A percentile compares a stretch with the other conserved stretches of the same genome.
These are phyloP conservation scores for Tenualosa ilisha DNA, from an alignment of 2,797 vertebrate genomes.

Conservation along the genomic window DNA sequence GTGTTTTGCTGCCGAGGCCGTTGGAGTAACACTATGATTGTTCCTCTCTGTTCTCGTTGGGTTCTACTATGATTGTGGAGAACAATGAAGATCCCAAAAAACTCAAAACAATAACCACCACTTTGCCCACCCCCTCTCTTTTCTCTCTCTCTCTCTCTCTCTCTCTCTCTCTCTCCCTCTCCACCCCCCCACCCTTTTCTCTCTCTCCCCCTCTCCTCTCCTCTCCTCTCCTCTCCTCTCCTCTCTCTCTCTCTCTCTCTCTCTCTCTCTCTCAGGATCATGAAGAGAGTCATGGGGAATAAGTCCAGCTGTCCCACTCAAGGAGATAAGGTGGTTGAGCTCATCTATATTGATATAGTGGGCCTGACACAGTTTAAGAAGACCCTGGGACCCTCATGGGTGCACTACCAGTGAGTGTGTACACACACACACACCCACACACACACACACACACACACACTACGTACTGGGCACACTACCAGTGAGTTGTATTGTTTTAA, in stretches of 20 bases:
- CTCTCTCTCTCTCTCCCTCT: neutral
- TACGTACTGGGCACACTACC: too few relatives aligned
- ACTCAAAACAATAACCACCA: too few relatives aligned
- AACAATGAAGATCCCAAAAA: too few relatives aligned
- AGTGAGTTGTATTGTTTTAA: too few relatives aligned
- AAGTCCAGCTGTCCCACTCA: constrained; percentile 96
- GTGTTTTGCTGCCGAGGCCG: too few relatives aligned
- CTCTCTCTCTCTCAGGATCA: constrained; percentile 78
- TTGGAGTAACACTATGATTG: too few relatives aligned
- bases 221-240: neutral
- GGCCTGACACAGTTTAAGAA: constrained; percentile 98
- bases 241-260: neutral
- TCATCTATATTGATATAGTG: constrained; percentile 99
- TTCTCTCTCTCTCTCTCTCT: neutral
- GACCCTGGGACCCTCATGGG: constrained; percentile 96
- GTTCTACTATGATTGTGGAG: too few relatives aligned
- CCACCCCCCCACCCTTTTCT: neutral
- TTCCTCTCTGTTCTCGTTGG: too few relatives aligned
- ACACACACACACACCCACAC: too few relatives aligned
- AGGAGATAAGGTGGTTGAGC: constrained; percentile 95
- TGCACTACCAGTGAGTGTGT: constrained; percentile 81
- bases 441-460: too few relatives aligned
- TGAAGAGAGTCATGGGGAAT: constrained; percentile 98
- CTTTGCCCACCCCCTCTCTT: too few relatives aligned
- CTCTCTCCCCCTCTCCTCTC: neutral